A percentile compares a stretch with the other conserved stretches of the same genome.
phyloP scores from a whole-genome alignment of 2,888 invertebrate species.

The Metallyticus violacea region DNA sequence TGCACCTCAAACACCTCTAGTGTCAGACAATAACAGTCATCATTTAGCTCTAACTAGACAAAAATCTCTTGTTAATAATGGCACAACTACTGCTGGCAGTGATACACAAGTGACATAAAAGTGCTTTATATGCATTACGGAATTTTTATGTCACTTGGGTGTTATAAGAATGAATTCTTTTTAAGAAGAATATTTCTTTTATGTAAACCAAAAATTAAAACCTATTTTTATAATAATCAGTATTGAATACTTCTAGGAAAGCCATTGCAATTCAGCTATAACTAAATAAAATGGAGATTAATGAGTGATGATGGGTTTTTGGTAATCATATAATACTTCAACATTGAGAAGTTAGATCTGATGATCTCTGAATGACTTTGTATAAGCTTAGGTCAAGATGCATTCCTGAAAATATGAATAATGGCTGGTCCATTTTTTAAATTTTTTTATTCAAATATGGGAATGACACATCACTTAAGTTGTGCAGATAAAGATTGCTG shows the following conservation, averaged over 20 bases:
- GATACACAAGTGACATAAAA: background rate
- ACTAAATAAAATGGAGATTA: background rate
- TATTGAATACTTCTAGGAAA: background rate
- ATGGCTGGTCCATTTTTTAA: background rate
- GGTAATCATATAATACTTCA: background rate
- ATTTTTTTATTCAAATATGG: background rate
- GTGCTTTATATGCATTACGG: background rate
- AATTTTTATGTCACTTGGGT: too few relatives aligned
- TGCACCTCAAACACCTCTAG: conserved; percentile 32
- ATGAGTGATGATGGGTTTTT: background rate
- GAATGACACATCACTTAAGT: background rate
- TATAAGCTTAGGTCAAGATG: background rate
- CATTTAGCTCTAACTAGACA: conserved; percentile 8
- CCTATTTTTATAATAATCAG: background rate
- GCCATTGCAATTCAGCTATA: background rate
- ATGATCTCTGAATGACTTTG: background rate
- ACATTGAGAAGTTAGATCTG: background rate
- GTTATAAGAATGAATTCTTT: background rate
- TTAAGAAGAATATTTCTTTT: background rate
- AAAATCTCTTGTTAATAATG: conserved; percentile 11
- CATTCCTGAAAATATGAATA: background rate
- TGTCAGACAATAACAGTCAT: background rate
- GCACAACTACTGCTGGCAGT: background rate
- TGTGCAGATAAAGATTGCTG: background rate
- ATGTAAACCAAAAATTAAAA: background rate